Evolutionary conservation across 1,140 invertebrate genomes (phyloP), one percentile per base, ranked within the genome.

Genomic region (Tetramorium parvispinum): DNA sequence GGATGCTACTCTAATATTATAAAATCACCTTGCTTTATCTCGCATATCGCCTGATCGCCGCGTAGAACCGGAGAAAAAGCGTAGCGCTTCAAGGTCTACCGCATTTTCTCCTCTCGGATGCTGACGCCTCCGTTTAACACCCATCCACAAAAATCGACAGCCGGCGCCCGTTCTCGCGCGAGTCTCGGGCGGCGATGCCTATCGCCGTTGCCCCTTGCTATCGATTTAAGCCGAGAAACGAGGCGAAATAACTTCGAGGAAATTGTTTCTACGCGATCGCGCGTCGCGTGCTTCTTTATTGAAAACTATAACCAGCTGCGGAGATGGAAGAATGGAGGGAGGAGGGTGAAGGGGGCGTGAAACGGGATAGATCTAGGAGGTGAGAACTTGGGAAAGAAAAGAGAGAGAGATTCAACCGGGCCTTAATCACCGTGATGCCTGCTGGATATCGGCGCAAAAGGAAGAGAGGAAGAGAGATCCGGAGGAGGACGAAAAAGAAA

Each of bases 231-330:
- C 24, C 49, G 78, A 68, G 78, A 82, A 68, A 75, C n/a, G 32
- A 61, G 73, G 37, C 49, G 46, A 87, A 65, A 87, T 51, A 40
- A 57, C 59, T 59, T 57, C 21, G 10, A 65, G 55, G 63, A 85
- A 85, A 85, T 89, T n/a, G 68, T 85, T 85, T 59, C 57, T 49
- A 43, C 53, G 18, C 65, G 27, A 11, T 0, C 51, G 32, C 51
- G 24, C 59, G 77, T 89, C 87, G 89, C 90, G 90, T 91, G 89
- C 79, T 89, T 68, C 63, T 87, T 91, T 89, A 91, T 89, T 88
- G 91, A 91, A 91, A 89, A 87, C 57, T 75, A 59, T 88, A 88
- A 88, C 46, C 55, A 78, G 46, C 40, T 18, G 27, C 21, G 10
- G 24, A 21, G 18, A 32, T 32, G 32, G 5, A 16, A 10, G 1